Conservation (phyloP, 2,113 vertebrate genomes). For the Etheostoma cragini region DNA sequence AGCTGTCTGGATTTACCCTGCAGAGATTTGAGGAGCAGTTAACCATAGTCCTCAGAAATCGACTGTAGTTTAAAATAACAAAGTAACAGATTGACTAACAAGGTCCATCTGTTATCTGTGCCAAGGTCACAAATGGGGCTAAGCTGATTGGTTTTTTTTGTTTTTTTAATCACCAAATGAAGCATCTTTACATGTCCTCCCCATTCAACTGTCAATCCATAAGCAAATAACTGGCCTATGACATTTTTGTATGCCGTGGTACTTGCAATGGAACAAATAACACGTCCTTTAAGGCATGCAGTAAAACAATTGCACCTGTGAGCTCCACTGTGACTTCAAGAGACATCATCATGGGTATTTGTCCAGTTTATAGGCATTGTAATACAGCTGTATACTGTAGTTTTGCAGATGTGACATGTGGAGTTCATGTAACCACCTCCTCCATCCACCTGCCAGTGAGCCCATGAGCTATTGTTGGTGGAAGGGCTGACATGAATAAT, state of each 20-base stretch:
- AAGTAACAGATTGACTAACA: not conserved
- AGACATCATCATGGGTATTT: not conserved
- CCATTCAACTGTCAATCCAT: not conserved
- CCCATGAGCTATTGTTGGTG: not conserved
- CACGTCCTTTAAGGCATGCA: not conserved
- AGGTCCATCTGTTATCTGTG: not conserved
- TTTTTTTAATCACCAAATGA: not conserved
- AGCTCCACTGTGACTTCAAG: not conserved
- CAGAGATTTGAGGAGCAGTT: too few relatives aligned
- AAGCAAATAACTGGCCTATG: not conserved
- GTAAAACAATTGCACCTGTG: not conserved
- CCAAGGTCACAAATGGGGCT: not conserved
- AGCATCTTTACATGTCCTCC: not conserved
- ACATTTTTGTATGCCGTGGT: not conserved
- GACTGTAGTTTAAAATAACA: too few relatives aligned
- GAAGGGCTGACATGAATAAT: conserved; percentile 4
- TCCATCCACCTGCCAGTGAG: not conserved
- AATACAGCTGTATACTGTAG: not conserved
- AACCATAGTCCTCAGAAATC: too few relatives aligned
- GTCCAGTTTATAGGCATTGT: conserved; percentile 14
- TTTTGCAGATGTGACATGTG: conserved; percentile 20
- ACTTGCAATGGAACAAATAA: not conserved
- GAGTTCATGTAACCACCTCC: not conserved
- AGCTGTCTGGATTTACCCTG: too few relatives aligned
- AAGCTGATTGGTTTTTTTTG: not conserved